Conservation (phyloP, 2,888 invertebrate species). For the Yponomeuta cagnagella region DNA sequence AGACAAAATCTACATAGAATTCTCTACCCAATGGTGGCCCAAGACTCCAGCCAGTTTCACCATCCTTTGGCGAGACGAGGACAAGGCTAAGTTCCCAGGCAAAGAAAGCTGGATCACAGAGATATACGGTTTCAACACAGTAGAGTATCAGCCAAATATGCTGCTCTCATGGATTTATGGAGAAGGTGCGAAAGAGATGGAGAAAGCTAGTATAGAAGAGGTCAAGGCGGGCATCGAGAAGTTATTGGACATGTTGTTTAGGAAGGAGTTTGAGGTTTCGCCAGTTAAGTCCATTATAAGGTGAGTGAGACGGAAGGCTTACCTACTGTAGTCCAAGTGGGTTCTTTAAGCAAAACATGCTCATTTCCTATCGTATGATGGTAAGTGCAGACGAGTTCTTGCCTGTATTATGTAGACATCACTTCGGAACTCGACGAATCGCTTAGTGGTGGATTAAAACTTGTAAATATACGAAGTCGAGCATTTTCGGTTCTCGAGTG, state of each 20-base stretch:
- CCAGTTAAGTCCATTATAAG: conserved; percentile 69
- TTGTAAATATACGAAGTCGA: no score
- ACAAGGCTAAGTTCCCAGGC: conserved; percentile 58
- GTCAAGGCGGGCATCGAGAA: conserved; percentile 72
- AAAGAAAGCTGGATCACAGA: conserved; percentile 77
- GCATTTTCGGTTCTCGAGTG: no score
- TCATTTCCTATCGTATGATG: no score
- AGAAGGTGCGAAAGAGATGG: conserved; percentile 77
- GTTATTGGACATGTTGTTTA: conserved; percentile 71
- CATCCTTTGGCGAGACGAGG: conserved; percentile 74
- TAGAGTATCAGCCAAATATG: conserved; percentile 76
- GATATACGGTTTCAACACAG: conserved; percentile 77
- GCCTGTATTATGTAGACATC: no score
- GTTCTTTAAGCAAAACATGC: not conserved
- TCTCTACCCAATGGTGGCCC: conserved; percentile 80
- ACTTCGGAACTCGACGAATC: no score
- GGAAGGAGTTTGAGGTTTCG: conserved; percentile 65
- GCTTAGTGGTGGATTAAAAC: no score
- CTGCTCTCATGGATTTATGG: conserved; percentile 81
- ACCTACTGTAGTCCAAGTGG: not conserved
- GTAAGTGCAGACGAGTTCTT: no score
- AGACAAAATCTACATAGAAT: conserved; percentile 83
- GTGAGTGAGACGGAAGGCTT: conserved; percentile 38
- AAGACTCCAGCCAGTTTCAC: conserved; percentile 60
- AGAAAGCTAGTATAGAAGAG: conserved; percentile 66